These are phyloP conservation scores for Chloropsis hardwickii DNA, from an alignment of 2,113 vertebrate genomes.

Conservation along the genomic window DNA sequence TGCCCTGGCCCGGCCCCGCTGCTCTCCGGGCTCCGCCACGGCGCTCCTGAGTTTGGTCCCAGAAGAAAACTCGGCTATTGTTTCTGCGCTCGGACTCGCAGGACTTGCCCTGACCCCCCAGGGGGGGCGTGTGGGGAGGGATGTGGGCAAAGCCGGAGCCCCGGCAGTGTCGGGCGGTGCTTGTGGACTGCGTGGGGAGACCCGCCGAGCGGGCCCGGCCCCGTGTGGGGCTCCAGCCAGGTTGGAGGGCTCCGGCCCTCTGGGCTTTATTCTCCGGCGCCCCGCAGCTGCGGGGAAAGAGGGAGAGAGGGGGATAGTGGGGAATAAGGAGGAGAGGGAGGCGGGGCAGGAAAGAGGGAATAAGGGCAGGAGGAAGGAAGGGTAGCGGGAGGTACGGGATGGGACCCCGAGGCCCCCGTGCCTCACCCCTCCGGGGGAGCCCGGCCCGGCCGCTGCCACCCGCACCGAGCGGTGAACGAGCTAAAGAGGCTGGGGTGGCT, in stretches of 20 bases:
- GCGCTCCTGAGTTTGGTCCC: neutral
- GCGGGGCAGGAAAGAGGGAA: too few relatives aligned
- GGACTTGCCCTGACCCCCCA: too few relatives aligned
- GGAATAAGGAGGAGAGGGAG: too few relatives aligned
- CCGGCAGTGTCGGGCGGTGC: neutral
- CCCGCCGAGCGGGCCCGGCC: neutral
- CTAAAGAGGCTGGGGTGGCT: fast-evolving
- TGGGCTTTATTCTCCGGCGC: neutral
- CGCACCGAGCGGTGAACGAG: neutral
- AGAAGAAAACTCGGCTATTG: neutral
- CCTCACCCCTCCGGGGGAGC: neutral
- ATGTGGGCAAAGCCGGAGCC: neutral
- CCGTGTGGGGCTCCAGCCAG: neutral
- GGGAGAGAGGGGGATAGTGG: fast-evolving
- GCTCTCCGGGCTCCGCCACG: neutral
- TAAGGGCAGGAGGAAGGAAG: neutral
- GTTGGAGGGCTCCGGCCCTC: neutral
- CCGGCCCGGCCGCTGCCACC: neutral
- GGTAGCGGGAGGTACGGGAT: too few relatives aligned
- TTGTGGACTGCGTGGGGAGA: neutral
- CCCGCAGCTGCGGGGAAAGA: neutral
- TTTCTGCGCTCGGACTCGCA: neutral
- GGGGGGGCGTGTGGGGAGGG: too few relatives aligned
- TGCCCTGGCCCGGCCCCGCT: too few relatives aligned
- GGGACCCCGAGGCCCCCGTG: neutral